phyloP scores from a whole-genome alignment of 2,888 invertebrate species.

The Glyphotaelius pellucidus region DNA sequence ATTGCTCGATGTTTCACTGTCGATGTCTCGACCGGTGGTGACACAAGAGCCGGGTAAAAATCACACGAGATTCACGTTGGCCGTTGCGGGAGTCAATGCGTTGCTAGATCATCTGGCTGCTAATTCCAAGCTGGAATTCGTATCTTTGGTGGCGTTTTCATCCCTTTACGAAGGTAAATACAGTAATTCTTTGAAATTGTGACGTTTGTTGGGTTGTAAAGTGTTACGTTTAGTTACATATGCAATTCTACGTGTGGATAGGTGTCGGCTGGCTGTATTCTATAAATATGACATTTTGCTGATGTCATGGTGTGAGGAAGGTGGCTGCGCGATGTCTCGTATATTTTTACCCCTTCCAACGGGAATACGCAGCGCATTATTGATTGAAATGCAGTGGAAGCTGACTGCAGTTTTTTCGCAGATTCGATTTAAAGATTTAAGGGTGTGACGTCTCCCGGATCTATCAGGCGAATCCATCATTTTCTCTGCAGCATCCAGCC shows the following conservation, averaged over 20 bases:
- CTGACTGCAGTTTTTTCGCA: background rate
- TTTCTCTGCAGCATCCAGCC: background rate
- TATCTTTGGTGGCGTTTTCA: constrained; percentile 61
- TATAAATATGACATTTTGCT: background rate
- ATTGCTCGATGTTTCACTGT: constrained; percentile 63
- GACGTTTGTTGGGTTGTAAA: background rate
- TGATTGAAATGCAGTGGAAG: background rate
- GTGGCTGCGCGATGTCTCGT: background rate
- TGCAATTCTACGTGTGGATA: background rate
- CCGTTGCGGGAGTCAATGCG: constrained; percentile 58
- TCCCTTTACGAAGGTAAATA: constrained; percentile 64
- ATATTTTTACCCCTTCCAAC: background rate
- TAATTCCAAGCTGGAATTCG: constrained; percentile 64
- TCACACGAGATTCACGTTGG: constrained; percentile 58
- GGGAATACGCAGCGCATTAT: background rate
- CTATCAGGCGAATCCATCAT: background rate
- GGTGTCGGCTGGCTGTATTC: background rate
- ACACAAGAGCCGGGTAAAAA: constrained; percentile 54
- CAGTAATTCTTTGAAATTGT: background rate
- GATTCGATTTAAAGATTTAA: background rate
- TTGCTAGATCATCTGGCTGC: constrained; percentile 63
- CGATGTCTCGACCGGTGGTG: constrained; percentile 61
- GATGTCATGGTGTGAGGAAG: background rate
- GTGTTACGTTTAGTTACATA: background rate
- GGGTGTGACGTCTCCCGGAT: background rate